Percentiles rank a stretch among this genome's conserved stretches.
phyloP scores from a whole-genome alignment of 2,797 vertebrate genomes.

The Macropus fuliginosus region DNA sequence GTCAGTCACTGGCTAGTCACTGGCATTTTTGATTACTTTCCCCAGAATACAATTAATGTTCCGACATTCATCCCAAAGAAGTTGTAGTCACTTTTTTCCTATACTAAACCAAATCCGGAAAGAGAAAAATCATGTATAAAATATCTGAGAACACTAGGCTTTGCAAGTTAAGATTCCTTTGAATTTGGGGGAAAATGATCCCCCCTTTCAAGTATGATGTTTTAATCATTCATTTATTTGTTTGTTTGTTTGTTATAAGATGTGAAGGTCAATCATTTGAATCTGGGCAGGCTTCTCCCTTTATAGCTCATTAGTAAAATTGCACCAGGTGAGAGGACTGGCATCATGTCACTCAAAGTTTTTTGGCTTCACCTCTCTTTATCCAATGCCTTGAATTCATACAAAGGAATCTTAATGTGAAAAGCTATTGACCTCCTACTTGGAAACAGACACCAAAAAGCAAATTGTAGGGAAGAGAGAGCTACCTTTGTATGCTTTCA shows the following conservation, averaged over 20 bases:
- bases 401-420: neutral
- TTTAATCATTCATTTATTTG: neutral
- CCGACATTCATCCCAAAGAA: neutral
- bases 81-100: neutral
- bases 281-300: neutral
- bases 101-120: neutral
- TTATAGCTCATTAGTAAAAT: neutral
- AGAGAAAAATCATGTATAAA: neutral
- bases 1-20: neutral
- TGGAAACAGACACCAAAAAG: constrained; percentile 45
- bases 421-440: neutral
- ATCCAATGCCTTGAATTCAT: neutral
- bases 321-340: neutral
- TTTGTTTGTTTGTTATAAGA: neutral
- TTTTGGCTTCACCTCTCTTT: too few relatives aligned
- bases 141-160: neutral
- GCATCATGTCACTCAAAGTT: neutral
- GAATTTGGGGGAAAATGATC: neutral
- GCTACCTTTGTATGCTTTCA: constrained; percentile 20
- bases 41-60: neutral
- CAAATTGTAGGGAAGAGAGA: constrained; percentile 35
- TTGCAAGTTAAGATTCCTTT: neutral
- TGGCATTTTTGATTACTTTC: neutral
- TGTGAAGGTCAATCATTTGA: neutral
- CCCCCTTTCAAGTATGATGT: neutral